phyloP scores from a whole-genome alignment of 2,797 vertebrate species.

The Neomorphus geoffroyi region DNA sequence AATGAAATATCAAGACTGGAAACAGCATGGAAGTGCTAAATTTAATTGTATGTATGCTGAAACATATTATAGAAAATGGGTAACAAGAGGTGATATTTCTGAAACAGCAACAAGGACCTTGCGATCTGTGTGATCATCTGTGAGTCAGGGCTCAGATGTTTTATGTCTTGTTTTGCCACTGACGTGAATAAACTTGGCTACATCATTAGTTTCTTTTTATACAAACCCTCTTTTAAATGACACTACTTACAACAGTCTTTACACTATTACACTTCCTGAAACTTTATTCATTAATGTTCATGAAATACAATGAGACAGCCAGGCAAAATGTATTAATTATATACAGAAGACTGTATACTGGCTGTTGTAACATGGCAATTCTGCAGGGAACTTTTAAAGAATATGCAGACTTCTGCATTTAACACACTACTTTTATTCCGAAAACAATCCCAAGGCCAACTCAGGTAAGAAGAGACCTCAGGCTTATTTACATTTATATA shows the following conservation, averaged over 20 bases:
- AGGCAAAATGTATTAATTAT: neutral
- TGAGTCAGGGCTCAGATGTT: neutral
- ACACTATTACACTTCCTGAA: neutral
- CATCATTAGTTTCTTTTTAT: neutral
- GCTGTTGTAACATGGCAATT: neutral
- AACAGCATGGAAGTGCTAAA: neutral
- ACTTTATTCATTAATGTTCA: neutral
- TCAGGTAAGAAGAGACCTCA: neutral
- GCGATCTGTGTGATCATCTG: neutral
- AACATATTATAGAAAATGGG: neutral
- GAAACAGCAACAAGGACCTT: neutral
- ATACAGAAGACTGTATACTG: neutral
- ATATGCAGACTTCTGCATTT: neutral
- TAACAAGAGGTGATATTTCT: neutral
- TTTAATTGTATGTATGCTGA: neutral
- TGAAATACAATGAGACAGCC: neutral
- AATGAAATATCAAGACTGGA: neutral
- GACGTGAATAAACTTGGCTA: conserved; percentile 17
- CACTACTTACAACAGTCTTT: neutral
- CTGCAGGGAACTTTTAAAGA: neutral
- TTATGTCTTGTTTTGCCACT: neutral
- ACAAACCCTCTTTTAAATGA: neutral
- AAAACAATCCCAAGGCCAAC: neutral
- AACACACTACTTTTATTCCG: neutral
- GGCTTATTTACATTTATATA: neutral